These are phyloP conservation scores for Merluccius polli DNA, from an alignment of 2,797 vertebrate species.

Conservation along the genomic window DNA sequence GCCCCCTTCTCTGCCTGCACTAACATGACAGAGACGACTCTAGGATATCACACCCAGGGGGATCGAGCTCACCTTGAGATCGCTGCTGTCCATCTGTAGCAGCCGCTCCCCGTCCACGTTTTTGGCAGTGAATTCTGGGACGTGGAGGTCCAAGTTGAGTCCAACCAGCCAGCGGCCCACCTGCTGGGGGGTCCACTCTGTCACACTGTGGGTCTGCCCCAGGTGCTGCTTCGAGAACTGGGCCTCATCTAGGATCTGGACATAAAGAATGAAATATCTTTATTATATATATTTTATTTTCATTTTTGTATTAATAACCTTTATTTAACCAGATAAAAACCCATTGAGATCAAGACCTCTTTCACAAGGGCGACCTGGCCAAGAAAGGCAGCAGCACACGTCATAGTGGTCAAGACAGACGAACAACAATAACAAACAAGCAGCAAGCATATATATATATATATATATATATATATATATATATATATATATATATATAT, in stretches of 20 bases:
- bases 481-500: not conserved
- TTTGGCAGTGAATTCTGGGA: conserved; percentile 90
- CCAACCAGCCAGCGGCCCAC: conserved; percentile 89
- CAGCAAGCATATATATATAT: not conserved
- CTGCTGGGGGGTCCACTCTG: conserved; percentile 90
- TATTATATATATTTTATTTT: too few species aligned
- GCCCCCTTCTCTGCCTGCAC: not conserved
- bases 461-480: not conserved
- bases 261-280: not conserved
- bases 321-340: too few species aligned
- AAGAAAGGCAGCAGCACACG: too few species aligned
- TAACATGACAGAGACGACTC: too few species aligned
- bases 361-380: too few species aligned
- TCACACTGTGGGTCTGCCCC: conserved; percentile 77
- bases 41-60: too few species aligned
- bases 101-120: conserved; percentile 88
- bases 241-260: conserved; percentile 87
- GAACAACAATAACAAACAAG: too few species aligned
- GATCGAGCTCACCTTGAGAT: conserved; percentile 83
- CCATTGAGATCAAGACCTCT: too few species aligned
- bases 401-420: too few species aligned
- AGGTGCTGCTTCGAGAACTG: conserved; percentile 82
- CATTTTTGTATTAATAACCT: too few species aligned
- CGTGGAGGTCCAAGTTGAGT: conserved; percentile 86
- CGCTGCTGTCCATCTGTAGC: conserved; percentile 83